These are phyloP conservation scores for Rhynchotus rufescens DNA, from an alignment of 2,797 vertebrate species.

Conservation along the genomic window DNA sequence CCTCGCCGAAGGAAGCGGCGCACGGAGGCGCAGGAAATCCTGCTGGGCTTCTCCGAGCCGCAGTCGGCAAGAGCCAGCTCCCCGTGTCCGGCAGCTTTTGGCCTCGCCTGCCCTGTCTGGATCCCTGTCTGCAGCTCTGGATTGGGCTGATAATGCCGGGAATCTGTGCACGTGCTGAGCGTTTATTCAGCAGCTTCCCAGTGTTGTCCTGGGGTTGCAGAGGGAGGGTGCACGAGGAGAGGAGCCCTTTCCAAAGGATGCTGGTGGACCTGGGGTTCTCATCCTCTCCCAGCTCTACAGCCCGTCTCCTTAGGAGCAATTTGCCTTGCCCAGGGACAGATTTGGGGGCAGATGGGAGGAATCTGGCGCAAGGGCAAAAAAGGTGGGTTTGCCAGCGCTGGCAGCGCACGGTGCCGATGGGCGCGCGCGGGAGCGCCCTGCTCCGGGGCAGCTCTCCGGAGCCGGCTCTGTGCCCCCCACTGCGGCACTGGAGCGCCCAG, in stretches of 20 bases:
- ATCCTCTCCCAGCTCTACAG: neutral
- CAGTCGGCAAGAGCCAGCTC: neutral
- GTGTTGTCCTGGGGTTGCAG: neutral
- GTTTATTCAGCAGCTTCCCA: neutral
- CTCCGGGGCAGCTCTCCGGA: too few relatives aligned
- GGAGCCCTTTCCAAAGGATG: neutral
- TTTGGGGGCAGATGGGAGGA: too few relatives aligned
- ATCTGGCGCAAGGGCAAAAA: neutral
- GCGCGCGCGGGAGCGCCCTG: neutral
- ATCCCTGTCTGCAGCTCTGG: slow-evolving; percentile 33
- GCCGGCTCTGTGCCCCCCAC: neutral
- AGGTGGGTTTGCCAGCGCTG: neutral
- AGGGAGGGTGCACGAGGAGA: neutral
- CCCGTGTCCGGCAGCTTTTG: neutral
- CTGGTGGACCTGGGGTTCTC: neutral
- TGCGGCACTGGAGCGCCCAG: neutral
- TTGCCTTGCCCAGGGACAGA: neutral
- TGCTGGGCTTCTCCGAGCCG: neutral
- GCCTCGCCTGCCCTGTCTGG: slow-evolving; percentile 46
- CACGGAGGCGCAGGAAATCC: neutral
- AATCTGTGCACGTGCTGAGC: neutral
- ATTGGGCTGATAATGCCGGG: neutral
- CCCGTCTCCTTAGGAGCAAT: neutral
- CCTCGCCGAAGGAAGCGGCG: neutral
- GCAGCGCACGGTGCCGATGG: too few relatives aligned